Evolutionary conservation across 2,797 vertebrate species (phyloP).

Genomic region (Pseudochaenichthys georgianus): DNA sequence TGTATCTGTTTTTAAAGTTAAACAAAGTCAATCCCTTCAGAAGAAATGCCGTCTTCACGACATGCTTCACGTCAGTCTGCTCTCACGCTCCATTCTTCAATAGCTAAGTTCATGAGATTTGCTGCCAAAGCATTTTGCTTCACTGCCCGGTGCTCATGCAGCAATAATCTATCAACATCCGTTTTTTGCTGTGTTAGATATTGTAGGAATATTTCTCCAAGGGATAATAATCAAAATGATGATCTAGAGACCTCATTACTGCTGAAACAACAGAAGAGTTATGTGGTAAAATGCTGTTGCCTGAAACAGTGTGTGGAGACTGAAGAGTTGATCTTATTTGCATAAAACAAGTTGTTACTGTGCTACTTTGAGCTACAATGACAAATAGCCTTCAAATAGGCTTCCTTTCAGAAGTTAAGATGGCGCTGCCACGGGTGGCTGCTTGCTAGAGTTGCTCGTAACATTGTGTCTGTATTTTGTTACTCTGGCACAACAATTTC

Average conservation of each 20-base stretch:
- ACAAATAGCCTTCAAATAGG: neutral
- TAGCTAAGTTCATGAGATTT: conserved; percentile 44
- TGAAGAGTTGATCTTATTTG: conserved; percentile 1
- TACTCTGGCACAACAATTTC: too few species aligned
- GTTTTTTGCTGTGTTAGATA: conserved; percentile 25
- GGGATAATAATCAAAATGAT: conserved; percentile 20
- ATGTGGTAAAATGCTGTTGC: neutral
- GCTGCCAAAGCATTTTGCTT: conserved; percentile 49
- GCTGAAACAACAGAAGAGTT: conserved; percentile 24
- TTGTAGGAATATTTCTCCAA: conserved; percentile 28
- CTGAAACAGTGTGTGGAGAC: neutral
- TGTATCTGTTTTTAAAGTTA: neutral
- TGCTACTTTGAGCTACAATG: neutral
- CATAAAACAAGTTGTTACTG: neutral
- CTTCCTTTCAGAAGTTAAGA: too few species aligned
- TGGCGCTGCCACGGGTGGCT: too few species aligned
- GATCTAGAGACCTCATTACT: conserved; percentile 27
- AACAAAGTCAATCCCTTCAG: conserved; percentile 1
- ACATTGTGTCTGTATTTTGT: too few species aligned
- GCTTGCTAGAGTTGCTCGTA: too few species aligned
- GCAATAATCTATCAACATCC: conserved; percentile 40
- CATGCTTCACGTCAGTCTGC: neutral
- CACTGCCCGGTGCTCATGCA: conserved; percentile 44
- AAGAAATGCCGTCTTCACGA: conserved; percentile 15
- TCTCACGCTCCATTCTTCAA: conserved; percentile 31